Evolutionary conservation across 2,888 invertebrate genomes (phyloP), one percentile per base, ranked within the genome.

Genomic region (Cephus spinipes): DNA sequence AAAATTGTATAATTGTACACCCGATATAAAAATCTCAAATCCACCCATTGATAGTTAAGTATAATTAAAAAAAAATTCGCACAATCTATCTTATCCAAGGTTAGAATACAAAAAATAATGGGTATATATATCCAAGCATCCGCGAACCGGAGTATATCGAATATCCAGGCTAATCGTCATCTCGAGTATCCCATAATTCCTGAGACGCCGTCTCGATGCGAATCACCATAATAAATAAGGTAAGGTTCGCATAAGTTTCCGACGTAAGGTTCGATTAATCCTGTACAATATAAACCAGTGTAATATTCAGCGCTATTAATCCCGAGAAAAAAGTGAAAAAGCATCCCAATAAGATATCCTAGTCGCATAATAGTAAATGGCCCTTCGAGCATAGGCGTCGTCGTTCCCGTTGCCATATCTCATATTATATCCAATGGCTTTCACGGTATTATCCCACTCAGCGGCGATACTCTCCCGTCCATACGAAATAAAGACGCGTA

Each of bases 371-470:
- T 30, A 32, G 71, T 71, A 71, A 30, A 71, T 71, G 71, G 71
- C 31, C 31, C 71, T 71, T 71, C 71, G 12, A 71, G 6, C 71
- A 32, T 15, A 31, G 71, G 71, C 71, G 71, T 71, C 71, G 71
- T 32, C 71, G 71, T 31, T 71, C 31, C 71, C 4, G 71, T 71
- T 31, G 31, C 31, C 71, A 32, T 31, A 31, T 31, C 31, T 71
- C 71, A 31, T 15, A 71, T 71, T 6, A 71, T 32, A 15, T 71
- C 31, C 31, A 31, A 71, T 31, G 31, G 71, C 31, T 71, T 30
- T 31, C 30, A 12, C 31, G 31, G 71, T 71, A 32, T 71, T 71
- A 15, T 32, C 71, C 71, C 55, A 55, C 23, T 55, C 55, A 55
- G 23, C 55, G 23, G 23, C 23, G 23, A 55, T 55, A 9, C 9